These are phyloP conservation scores for Scaeva pyrastri DNA, from an alignment of 2,888 invertebrate species.

Conservation along the genomic window DNA sequence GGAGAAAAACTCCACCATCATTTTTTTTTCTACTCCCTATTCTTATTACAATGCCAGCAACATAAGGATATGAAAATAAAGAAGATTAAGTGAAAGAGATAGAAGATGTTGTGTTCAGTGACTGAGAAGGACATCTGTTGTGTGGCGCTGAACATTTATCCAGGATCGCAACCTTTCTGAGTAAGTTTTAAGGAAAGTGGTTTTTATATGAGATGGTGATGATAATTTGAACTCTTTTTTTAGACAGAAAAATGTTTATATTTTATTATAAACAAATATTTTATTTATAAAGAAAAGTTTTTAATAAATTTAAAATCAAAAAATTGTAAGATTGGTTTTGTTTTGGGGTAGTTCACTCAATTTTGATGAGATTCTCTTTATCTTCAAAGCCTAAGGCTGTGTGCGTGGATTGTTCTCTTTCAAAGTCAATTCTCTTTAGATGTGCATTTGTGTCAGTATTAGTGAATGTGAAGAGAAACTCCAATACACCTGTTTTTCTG, in stretches of 20 bases:
- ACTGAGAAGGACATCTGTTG: constrained; percentile 68
- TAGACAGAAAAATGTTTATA: too few species aligned
- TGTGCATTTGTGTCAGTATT: constrained; percentile 24
- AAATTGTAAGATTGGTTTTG: not conserved
- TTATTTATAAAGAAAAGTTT: too few species aligned
- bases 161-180: constrained; percentile 52
- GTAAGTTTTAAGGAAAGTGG: constrained; percentile 3
- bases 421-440: not conserved
- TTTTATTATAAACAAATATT: too few species aligned
- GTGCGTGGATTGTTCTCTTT: constrained; percentile 54
- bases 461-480: constrained; percentile 48
- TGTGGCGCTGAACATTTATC: constrained; percentile 24
- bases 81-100: constrained; percentile 47
- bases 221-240: not conserved
- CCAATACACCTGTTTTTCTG: constrained; percentile 73
- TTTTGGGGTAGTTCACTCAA: not conserved
- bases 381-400: constrained; percentile 46
- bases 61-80: constrained; percentile 53
- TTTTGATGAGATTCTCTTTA: constrained; percentile 43
- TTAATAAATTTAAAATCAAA: too few species aligned
- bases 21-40: constrained; percentile 3
- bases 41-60: constrained; percentile 53
- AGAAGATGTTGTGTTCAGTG: not conserved
- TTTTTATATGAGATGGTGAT: constrained; percentile 29
- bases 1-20: constrained; percentile 57